A percentile compares a stretch with the other conserved stretches of the same genome.
These are phyloP conservation scores for Odontomachus brunneus DNA, from an alignment of 1,140 invertebrate species.

Conservation along the genomic window DNA sequence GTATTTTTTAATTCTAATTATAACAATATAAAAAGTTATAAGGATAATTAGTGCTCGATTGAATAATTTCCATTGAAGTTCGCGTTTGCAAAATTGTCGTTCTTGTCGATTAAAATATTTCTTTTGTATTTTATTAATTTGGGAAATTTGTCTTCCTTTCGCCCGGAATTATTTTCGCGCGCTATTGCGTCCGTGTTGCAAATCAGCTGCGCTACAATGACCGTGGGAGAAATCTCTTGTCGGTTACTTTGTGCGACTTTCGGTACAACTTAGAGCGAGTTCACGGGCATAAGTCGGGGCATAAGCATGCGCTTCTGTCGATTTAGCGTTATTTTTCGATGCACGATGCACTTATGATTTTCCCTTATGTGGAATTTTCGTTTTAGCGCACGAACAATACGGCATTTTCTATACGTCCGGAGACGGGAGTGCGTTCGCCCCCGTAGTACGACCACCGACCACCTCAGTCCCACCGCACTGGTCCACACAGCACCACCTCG, in stretches of 20 bases:
- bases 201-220: no score
- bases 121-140: no score
- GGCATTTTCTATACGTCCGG: conserved; percentile 85
- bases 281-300: no score
- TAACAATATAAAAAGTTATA: no score
- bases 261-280: conserved; percentile 6
- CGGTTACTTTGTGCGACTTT: not conserved
- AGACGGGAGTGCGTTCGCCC: conserved; percentile 87
- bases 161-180: no score
- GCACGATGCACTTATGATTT: conserved; percentile 80
- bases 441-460: conserved; percentile 87
- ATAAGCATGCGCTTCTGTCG: conserved; percentile 55
- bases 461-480: conserved; percentile 86
- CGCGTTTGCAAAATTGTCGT: no score
- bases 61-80: no score
- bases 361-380: conserved; percentile 83
- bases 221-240: not conserved
- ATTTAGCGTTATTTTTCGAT: conserved; percentile 11
- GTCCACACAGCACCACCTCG: conserved; percentile 86
- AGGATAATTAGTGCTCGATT: no score
- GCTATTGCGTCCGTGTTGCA: not conserved
- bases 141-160: no score
- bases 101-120: no score
- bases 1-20: no score
- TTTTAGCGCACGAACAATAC: conserved; percentile 87